Percentiles rank a stretch among this genome's conserved stretches.
These are phyloP conservation scores for Leptinotarsa undecemlineata DNA, from an alignment of 1,140 invertebrate species.

Conservation along the genomic window DNA sequence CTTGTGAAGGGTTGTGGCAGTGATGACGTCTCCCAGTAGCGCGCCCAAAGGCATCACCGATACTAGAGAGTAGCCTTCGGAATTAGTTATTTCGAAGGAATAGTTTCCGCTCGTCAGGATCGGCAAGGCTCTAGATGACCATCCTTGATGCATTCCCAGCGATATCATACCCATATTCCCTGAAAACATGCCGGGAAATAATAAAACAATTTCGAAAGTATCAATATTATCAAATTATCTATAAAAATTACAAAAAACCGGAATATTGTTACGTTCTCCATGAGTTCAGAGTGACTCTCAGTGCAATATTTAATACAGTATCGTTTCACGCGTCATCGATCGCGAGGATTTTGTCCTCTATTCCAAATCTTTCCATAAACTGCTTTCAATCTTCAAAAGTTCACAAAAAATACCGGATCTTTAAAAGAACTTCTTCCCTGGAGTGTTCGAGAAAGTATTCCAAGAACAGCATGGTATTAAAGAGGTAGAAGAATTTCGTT, in stretches of 20 bases:
- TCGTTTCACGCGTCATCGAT: too few species aligned
- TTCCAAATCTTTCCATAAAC: too few species aligned
- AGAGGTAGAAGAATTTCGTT: too few species aligned
- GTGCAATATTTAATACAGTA: too few species aligned
- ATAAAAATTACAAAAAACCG: background rate
- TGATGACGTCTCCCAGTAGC: conserved; percentile 4
- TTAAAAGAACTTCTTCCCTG: too few species aligned
- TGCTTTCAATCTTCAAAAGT: too few species aligned
- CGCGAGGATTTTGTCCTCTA: too few species aligned
- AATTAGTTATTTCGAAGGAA: conserved; percentile 29
- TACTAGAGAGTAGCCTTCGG: conserved; percentile 63
- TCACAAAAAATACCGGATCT: too few species aligned
- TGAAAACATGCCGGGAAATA: conserved; percentile 20
- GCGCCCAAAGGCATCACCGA: background rate
- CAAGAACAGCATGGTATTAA: too few species aligned
- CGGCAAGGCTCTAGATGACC: conserved; percentile 48
- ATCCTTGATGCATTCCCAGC: conserved; percentile 51
- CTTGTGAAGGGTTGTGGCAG: conserved; percentile 43
- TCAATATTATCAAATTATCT: background rate
- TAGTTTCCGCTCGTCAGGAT: conserved; percentile 42
- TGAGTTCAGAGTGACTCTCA: too few species aligned
- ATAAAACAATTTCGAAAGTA: background rate
- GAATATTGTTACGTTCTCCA: background rate
- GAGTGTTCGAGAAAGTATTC: too few species aligned
- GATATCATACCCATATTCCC: conserved; percentile 46